Conservation (phyloP, 2,113 vertebrate genomes). For the Callionymus lyra region DNA sequence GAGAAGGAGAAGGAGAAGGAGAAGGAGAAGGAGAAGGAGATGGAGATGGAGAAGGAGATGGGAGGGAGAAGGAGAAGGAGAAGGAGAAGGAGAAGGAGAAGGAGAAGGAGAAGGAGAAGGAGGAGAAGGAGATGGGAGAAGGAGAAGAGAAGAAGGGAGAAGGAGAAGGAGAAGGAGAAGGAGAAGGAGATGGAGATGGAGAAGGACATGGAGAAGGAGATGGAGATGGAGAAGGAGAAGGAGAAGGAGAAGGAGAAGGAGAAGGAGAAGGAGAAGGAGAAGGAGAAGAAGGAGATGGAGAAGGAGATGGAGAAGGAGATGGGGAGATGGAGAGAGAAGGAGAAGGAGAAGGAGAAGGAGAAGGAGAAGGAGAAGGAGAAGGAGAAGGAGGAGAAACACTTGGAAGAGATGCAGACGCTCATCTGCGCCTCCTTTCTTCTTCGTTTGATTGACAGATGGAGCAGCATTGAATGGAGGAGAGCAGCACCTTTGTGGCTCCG, state of each 20-base stretch:
- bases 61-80: too few species aligned
- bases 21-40: conserved; percentile 21
- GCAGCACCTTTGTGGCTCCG: too few species aligned
- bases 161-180: conserved; percentile 7
- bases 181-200: conserved; percentile 12
- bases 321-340: too few species aligned
- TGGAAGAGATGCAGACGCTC: conserved; percentile 4
- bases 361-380: conserved; percentile 13
- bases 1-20: too few species aligned
- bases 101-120: too few species aligned
- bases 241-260: too few species aligned
- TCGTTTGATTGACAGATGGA: neutral
- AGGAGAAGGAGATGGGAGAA: too few species aligned
- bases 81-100: conserved; percentile 26
- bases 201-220: conserved; percentile 30
- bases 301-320: conserved; percentile 31
- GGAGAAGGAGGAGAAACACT: conserved; percentile 3
- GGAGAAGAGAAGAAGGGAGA: conserved; percentile 24
- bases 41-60: conserved; percentile 5
- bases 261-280: conserved; percentile 10
- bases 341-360: too few species aligned
- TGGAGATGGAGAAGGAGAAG: too few species aligned
- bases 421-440: conserved; percentile 14
- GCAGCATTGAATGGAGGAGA: too few species aligned
- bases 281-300: conserved; percentile 13